Evolutionary conservation across 1,140 invertebrate genomes (phyloP).

Genomic region (Oryzaephilus surinamensis): DNA sequence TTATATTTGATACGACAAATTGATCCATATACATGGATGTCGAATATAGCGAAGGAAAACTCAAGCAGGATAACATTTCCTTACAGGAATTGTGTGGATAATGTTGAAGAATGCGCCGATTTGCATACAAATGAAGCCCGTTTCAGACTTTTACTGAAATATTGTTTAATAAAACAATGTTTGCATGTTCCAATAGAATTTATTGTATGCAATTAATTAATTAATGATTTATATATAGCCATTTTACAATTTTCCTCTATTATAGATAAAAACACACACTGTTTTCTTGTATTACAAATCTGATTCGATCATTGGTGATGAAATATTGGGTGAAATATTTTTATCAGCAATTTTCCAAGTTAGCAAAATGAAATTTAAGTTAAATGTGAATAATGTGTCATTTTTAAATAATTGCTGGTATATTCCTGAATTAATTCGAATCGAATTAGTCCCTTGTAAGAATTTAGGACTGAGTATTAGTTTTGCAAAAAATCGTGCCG

Average conservation of each 20-base stretch:
- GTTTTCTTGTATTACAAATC: slow-evolving; percentile 18
- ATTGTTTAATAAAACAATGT: slow-evolving; percentile 44
- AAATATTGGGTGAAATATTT: slow-evolving; percentile 48
- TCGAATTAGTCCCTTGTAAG: slow-evolving; percentile 47
- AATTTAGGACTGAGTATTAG: too few relatives aligned
- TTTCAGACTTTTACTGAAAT: slow-evolving; percentile 46
- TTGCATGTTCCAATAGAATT: slow-evolving; percentile 44
- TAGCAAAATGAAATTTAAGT: slow-evolving; percentile 41
- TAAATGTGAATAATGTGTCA: slow-evolving; percentile 42
- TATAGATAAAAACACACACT: slow-evolving; percentile 12
- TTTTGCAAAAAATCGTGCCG: slow-evolving; percentile 42
- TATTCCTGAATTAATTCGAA: slow-evolving; percentile 36
- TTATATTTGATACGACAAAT: slow-evolving; percentile 35
- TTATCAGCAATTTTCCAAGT: slow-evolving; percentile 45
- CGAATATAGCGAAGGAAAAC: slow-evolving; percentile 33
- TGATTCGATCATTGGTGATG: slow-evolving; percentile 39
- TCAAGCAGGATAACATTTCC: slow-evolving; percentile 29
- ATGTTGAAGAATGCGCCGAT: slow-evolving; percentile 35
- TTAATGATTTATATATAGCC: too few relatives aligned
- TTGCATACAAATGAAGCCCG: slow-evolving; percentile 40
- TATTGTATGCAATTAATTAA: slow-evolving; percentile 38
- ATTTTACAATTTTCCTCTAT: too few relatives aligned
- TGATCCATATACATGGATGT: slow-evolving; percentile 42
- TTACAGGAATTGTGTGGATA: slow-evolving; percentile 38
- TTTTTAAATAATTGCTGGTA: slow-evolving; percentile 48